A percentile compares a stretch with the other conserved stretches of the same genome.
Conservation (phyloP, 2,888 invertebrate genomes). For the Portevinia maculata region DNA sequence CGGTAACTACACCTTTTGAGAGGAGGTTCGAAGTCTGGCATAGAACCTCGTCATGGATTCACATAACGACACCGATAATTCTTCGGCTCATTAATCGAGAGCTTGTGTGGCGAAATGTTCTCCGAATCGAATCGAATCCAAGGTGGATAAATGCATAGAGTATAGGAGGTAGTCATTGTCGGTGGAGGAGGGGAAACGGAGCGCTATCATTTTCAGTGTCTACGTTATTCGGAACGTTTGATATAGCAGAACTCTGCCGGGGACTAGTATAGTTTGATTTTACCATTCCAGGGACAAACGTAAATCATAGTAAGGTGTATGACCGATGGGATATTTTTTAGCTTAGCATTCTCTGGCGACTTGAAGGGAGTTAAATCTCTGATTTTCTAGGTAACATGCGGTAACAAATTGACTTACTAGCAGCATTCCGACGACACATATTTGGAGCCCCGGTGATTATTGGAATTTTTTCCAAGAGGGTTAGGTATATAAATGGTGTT, state of each 20-base stretch:
- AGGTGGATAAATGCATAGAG: slow-evolving; percentile 41
- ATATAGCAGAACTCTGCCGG: background rate
- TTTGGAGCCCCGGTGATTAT: slow-evolving; percentile 46
- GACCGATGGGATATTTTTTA: slow-evolving; percentile 31
- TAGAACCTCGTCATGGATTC: slow-evolving; percentile 33
- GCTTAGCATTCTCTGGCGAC: background rate
- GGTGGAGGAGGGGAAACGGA: background rate
- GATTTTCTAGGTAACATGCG: slow-evolving; percentile 41
- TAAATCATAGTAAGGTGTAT: slow-evolving; percentile 45
- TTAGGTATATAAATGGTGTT: background rate
- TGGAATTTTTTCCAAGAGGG: slow-evolving; percentile 31
- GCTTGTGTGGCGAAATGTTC: slow-evolving; percentile 52
- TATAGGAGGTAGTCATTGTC: slow-evolving; percentile 10
- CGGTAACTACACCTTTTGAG: slow-evolving; percentile 33
- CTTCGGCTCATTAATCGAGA: slow-evolving; percentile 68
- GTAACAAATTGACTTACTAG: slow-evolving; percentile 63
- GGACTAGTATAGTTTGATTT: slow-evolving; percentile 1
- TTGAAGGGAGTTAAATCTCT: background rate
- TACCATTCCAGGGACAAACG: slow-evolving; percentile 2
- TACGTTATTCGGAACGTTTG: slow-evolving; percentile 46
- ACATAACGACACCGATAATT: slow-evolving; percentile 63
- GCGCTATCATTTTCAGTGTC: slow-evolving; percentile 18
- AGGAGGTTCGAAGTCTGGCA: background rate
- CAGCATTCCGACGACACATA: slow-evolving; percentile 34
- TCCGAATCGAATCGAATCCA: slow-evolving; percentile 49